Percentiles rank a stretch among this genome's conserved stretches.
Evolutionary conservation across 1,140 invertebrate species (phyloP).

Genomic region (Aphidius ervi): DNA sequence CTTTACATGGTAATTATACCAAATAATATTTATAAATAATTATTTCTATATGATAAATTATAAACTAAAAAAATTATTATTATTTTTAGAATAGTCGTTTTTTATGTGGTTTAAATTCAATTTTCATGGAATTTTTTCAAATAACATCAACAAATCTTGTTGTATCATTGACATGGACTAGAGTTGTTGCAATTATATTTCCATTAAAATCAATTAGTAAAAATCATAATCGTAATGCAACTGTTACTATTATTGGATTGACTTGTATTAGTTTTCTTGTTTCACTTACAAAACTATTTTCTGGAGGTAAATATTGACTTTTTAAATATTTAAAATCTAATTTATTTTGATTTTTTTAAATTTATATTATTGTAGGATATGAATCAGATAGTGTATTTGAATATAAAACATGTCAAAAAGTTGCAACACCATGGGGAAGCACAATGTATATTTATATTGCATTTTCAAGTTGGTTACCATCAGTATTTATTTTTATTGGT

Average conservation of each 20-base stretch:
- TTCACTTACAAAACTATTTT: conserved; percentile 37
- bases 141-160: conserved; percentile 40
- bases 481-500: conserved; percentile 41
- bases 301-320: conserved; percentile 30
- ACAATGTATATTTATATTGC: conserved; percentile 43
- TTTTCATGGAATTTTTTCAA: conserved; percentile 40
- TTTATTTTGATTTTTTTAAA: not conserved
- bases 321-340: not conserved
- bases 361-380: conserved; percentile 33
- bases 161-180: conserved; percentile 38
- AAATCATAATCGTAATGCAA: conserved; percentile 29
- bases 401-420: conserved; percentile 39
- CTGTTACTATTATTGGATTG: conserved; percentile 29
- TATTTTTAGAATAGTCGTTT: conserved; percentile 34
- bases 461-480: conserved; percentile 44
- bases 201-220: conserved; percentile 29
- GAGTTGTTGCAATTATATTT: conserved; percentile 34
- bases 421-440: conserved; percentile 36
- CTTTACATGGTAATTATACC: conserved; percentile 38
- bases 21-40: too few species aligned
- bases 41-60: too few species aligned
- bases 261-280: conserved; percentile 33
- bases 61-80: too few species aligned
- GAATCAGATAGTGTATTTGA: conserved; percentile 47
- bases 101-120: conserved; percentile 32